These are phyloP conservation scores for Chironomus tepperi DNA, from an alignment of 1,140 invertebrate species.

Conservation along the genomic window DNA sequence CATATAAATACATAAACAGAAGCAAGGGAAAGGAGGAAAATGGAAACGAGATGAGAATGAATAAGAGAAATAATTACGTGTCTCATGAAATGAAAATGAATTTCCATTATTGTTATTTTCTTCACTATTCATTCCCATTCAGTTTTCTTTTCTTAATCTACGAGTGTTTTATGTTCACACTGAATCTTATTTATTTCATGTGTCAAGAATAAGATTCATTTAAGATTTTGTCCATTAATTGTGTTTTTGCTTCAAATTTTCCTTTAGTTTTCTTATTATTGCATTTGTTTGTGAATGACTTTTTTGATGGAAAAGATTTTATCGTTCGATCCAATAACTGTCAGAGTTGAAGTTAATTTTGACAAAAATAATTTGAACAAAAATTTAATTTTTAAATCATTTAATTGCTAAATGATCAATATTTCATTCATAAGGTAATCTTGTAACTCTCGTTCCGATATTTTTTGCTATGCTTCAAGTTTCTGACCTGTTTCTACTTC, in stretches of 20 bases:
- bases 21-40: neutral
- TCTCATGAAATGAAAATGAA: constrained; percentile 24
- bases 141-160: neutral
- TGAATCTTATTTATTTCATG: constrained; percentile 19
- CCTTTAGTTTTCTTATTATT: too few relatives aligned
- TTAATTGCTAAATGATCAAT: too few relatives aligned
- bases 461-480: too few relatives aligned
- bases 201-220: constrained; percentile 1
- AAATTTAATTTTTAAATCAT: too few relatives aligned
- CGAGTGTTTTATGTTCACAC: constrained; percentile 19
- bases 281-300: too few relatives aligned
- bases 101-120: constrained; percentile 3
- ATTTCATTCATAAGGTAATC: too few relatives aligned
- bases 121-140: neutral
- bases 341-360: neutral
- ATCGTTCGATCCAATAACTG: neutral
- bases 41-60: constrained; percentile 18
- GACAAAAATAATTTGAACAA: too few relatives aligned
- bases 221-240: constrained; percentile 9
- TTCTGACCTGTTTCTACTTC: too few relatives aligned
- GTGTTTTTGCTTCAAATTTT: neutral
- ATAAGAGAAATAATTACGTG: constrained; percentile 12
- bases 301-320: neutral
- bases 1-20: constrained; percentile 3
- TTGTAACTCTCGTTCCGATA: too few relatives aligned